These are phyloP conservation scores for Pteronura brasiliensis DNA, from an alignment of 2,113 vertebrate genomes.

Conservation along the genomic window DNA sequence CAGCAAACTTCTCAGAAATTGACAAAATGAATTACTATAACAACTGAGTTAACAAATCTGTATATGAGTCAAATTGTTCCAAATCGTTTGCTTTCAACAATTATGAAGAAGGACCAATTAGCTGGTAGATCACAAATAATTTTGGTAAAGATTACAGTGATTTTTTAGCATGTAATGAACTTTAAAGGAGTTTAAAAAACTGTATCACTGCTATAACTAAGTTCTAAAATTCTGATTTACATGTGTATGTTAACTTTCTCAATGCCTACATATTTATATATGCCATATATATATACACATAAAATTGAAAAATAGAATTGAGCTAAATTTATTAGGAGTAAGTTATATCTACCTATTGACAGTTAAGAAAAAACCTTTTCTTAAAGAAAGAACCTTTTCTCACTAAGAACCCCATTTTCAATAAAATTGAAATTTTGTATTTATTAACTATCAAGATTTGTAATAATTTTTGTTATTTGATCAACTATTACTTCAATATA, in stretches of 20 bases:
- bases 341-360: background rate
- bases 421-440: background rate
- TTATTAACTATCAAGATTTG: background rate
- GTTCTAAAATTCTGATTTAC: background rate
- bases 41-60: background rate
- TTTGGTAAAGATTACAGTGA: background rate
- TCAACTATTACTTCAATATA: background rate
- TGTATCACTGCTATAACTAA: background rate
- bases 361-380: background rate
- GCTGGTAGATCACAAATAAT: background rate
- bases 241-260: background rate
- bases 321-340: background rate
- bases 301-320: background rate
- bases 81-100: conserved; percentile 23
- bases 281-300: background rate
- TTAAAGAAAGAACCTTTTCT: background rate
- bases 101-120: background rate
- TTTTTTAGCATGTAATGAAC: background rate
- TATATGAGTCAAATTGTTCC: background rate
- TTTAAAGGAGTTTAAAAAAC: background rate
- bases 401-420: background rate
- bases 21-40: background rate
- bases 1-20: background rate
- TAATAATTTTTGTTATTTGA: background rate
- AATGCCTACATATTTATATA: background rate